These are phyloP conservation scores for Xyrauchen texanus DNA, from an alignment of 2,113 vertebrate species.

Conservation along the genomic window DNA sequence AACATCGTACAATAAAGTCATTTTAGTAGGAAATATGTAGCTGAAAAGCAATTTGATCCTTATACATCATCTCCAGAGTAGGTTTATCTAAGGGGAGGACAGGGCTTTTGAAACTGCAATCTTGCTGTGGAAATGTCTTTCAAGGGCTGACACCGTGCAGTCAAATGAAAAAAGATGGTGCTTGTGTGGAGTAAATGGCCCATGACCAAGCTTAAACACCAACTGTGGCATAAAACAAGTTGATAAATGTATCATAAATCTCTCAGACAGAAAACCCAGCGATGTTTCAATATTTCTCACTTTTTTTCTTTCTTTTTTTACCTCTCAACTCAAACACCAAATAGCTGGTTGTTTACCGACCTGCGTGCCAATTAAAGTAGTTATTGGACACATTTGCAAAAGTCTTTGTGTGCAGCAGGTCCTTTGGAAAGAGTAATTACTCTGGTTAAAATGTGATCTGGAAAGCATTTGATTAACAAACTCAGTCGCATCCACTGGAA, in stretches of 20 bases:
- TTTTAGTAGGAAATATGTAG: constrained; percentile 46
- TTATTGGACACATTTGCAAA: constrained; percentile 71
- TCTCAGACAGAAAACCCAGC: constrained; percentile 50
- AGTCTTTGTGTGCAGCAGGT: constrained; percentile 67
- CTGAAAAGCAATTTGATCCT: constrained; percentile 57
- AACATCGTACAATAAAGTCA: constrained; percentile 47
- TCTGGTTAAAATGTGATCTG: constrained; percentile 62
- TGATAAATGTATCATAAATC: constrained; percentile 72
- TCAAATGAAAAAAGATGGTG: constrained; percentile 65
- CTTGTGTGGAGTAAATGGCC: constrained; percentile 70
- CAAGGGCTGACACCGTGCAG: constrained; percentile 56
- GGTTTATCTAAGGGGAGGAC: constrained; percentile 64
- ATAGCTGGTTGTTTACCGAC: constrained; percentile 67
- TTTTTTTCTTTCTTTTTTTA: too few species aligned
- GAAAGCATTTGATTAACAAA: constrained; percentile 65
- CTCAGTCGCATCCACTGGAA: constrained; percentile 47
- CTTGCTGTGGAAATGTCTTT: constrained; percentile 58
- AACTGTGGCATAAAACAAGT: constrained; percentile 60
- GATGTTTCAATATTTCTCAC: constrained; percentile 65
- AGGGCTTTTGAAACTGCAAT: constrained; percentile 56
- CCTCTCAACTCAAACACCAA: constrained; percentile 43
- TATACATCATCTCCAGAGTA: constrained; percentile 62
- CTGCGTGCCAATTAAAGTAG: constrained; percentile 68
- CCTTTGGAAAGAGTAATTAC: constrained; percentile 66
- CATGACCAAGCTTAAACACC: constrained; percentile 64